Percentiles rank a stretch among this genome's conserved stretches.
Evolutionary conservation across 1,140 invertebrate species (phyloP).

Genomic region (Aleiodes sp.): DNA sequence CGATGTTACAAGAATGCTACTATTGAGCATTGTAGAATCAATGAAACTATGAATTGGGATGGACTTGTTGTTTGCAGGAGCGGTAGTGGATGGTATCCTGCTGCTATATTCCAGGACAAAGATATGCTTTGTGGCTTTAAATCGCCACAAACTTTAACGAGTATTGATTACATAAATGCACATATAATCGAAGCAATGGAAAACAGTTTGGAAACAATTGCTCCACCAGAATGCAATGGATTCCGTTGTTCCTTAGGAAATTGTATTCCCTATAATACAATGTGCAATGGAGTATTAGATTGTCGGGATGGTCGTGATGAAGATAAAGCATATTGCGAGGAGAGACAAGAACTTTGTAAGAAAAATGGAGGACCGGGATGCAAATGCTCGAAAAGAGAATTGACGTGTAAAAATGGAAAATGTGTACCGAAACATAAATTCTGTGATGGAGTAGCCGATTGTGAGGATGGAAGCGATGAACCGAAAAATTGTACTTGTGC

Average conservation of each 20-base stretch:
- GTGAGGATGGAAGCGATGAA: constrained; percentile 78
- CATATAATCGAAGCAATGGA: constrained; percentile 60
- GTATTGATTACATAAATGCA: constrained; percentile 65
- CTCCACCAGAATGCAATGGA: constrained; percentile 65
- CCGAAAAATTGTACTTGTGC: constrained; percentile 73
- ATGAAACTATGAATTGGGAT: constrained; percentile 60
- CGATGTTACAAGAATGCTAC: constrained; percentile 66
- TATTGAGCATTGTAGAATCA: constrained; percentile 50
- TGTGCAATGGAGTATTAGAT: constrained; percentile 77
- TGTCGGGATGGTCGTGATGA: constrained; percentile 78
- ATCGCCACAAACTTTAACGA: constrained; percentile 56
- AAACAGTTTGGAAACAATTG: not conserved
- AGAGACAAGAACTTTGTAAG: constrained; percentile 42
- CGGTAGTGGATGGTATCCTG: constrained; percentile 70
- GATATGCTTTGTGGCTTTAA: constrained; percentile 66
- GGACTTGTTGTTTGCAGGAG: constrained; percentile 71
- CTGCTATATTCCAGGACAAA: constrained; percentile 68
- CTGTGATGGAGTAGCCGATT: constrained; percentile 74
- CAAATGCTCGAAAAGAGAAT: constrained; percentile 67
- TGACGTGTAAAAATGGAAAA: constrained; percentile 73
- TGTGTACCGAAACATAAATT: constrained; percentile 76
- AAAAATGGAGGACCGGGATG: constrained; percentile 45
- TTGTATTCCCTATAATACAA: constrained; percentile 71
- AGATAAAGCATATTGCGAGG: constrained; percentile 63
- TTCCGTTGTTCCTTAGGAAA: constrained; percentile 75